phyloP scores from a whole-genome alignment of 2,888 invertebrate species.

The Gibbula magus region DNA sequence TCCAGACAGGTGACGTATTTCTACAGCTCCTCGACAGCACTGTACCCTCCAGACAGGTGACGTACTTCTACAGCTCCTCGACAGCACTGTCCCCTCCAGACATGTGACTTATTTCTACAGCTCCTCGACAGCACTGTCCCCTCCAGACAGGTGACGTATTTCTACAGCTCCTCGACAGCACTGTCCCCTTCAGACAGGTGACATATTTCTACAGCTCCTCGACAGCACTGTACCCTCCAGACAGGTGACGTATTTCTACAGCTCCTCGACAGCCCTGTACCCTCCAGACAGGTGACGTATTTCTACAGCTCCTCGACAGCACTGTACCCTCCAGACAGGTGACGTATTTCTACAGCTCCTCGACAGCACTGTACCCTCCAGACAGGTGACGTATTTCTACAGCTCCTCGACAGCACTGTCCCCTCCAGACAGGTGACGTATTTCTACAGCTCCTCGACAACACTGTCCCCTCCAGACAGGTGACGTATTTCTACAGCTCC shows the following conservation, averaged over 20 bases:
- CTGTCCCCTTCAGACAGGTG: conserved; percentile 36
- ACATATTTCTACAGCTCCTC: conserved; percentile 20
- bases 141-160: conserved; percentile 35
- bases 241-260: conserved; percentile 29
- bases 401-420: conserved; percentile 33
- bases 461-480: conserved; percentile 34
- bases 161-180: conserved; percentile 32
- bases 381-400: conserved; percentile 31
- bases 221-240: conserved; percentile 34
- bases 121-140: conserved; percentile 35
- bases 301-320: conserved; percentile 32
- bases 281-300: conserved; percentile 35
- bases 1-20: conserved; percentile 34
- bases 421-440: conserved; percentile 36
- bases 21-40: conserved; percentile 33
- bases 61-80: conserved; percentile 24
- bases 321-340: conserved; percentile 36
- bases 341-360: conserved; percentile 22
- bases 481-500: conserved; percentile 22
- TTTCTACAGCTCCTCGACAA: conserved; percentile 31
- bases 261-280: conserved; percentile 34
- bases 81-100: conserved; percentile 33
- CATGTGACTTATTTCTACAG: conserved; percentile 28
- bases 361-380: conserved; percentile 32
- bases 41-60: conserved; percentile 36